Percentiles rank a stretch among this genome's conserved stretches.
These are phyloP conservation scores for Bombus waltoni DNA, from an alignment of 1,140 invertebrate genomes.

Conservation along the genomic window DNA sequence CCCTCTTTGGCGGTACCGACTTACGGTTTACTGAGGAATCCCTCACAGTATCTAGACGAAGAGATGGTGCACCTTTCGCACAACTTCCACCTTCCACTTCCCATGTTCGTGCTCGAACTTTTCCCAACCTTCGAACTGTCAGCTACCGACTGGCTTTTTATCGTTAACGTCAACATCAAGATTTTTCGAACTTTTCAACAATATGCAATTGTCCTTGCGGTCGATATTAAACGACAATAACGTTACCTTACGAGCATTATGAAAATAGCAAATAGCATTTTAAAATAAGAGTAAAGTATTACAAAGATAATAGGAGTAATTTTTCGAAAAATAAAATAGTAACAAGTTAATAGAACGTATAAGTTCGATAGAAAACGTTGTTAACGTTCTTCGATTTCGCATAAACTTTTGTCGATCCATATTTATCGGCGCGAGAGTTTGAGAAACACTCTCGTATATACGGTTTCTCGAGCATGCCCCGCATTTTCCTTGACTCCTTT, in stretches of 20 bases:
- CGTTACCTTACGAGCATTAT: neutral
- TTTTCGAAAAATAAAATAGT: neutral
- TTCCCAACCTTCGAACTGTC: slow-evolving; percentile 27
- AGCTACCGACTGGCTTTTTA: neutral
- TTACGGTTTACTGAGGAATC: slow-evolving; percentile 41
- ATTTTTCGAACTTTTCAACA: neutral
- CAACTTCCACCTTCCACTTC: slow-evolving; percentile 39
- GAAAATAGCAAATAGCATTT: too few species aligned
- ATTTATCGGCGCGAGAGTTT: neutral
- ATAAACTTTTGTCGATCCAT: neutral
- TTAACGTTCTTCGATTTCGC: neutral
- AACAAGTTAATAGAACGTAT: neutral
- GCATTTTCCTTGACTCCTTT: slow-evolving; percentile 23
- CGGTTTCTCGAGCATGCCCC: too few species aligned
- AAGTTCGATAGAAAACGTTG: neutral
- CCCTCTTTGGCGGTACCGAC: slow-evolving; percentile 46
- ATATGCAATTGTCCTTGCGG: neutral
- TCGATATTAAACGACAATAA: too few species aligned
- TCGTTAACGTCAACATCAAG: neutral
- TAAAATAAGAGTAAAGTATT: neutral
- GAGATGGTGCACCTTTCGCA: neutral
- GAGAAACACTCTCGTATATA: neutral
- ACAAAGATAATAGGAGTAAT: too few species aligned
- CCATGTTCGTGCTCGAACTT: slow-evolving; percentile 32
- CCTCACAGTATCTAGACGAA: slow-evolving; percentile 47